A percentile compares a stretch with the other conserved stretches of the same genome.
Evolutionary conservation across 2,113 vertebrate species (phyloP).

Genomic region (Mormyrus iriodes): DNA sequence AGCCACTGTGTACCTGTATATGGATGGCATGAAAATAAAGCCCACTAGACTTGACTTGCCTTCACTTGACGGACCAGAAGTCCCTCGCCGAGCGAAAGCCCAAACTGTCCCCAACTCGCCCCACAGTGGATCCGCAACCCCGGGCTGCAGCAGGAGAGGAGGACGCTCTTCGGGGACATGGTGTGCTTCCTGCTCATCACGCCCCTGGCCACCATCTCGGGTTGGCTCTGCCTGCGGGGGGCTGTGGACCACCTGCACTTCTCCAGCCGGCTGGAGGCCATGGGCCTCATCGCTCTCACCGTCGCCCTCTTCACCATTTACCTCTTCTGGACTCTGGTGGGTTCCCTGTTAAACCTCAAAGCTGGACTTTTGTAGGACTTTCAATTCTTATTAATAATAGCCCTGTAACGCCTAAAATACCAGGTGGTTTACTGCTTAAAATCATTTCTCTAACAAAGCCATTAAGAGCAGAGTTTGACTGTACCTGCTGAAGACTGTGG

Average conservation of each 20-base stretch:
- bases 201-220: conserved; percentile 83
- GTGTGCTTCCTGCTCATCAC: conserved; percentile 95
- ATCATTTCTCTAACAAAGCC: background rate
- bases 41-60: background rate
- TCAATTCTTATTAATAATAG: background rate
- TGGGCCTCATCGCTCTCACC: conserved; percentile 90
- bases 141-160: conserved; percentile 83
- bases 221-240: conserved; percentile 88
- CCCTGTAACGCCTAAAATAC: background rate
- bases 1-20: background rate
- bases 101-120: background rate
- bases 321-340: conserved; percentile 93
- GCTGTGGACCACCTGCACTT: conserved; percentile 89
- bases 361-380: background rate
- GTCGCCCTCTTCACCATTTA: conserved; percentile 97
- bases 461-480: background rate
- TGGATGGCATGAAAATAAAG: background rate
- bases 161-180: conserved; percentile 91
- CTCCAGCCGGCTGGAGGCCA: conserved; percentile 84
- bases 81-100: background rate
- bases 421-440: background rate
- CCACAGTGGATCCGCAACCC: conserved; percentile 87
- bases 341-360: conserved; percentile 33
- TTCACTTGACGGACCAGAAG: too few species aligned
- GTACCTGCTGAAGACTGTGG: background rate